Evolutionary conservation across 2,888 invertebrate species (phyloP), one percentile per base, ranked within the genome.

Genomic region (Hypolimnas misippus): DNA sequence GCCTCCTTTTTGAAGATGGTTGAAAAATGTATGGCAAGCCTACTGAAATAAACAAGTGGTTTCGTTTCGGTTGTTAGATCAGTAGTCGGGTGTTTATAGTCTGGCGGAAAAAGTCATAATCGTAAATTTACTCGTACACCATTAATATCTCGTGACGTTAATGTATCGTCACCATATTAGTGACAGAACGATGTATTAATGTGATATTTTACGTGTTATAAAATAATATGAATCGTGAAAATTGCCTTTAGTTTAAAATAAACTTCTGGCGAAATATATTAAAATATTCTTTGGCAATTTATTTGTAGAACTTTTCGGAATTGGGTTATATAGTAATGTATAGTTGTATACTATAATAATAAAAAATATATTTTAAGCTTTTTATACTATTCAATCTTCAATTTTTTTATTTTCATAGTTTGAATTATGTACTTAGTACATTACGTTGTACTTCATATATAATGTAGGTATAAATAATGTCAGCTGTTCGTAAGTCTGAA

Each of bases 121-220:
- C 78, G 79, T 81, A 77, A 83, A 81, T 79, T 77, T 72, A 71
- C 73, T 79, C 77, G 77, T 81, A 79, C 81, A 79, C 70, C 69
- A 78, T 79, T 82, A 82, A 84, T 83, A 71, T 77, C 71, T 73
- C 70, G 66, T 67, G 76, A 76, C 73, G 57, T 76, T 75, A 74
- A 76, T 76, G 73, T 52, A 52, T 35, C 52, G 52, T 17, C 49
- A 49, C 7, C 29, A 14, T 19, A 17, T 31, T 51, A 31, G 31
- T 29, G 29, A 16, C 3, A 33, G 17, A 21, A 21, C 16, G 46
- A 25, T 6, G 21, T n/a, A 46, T 21, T 25, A 46, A 44, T 19
- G 10, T 44, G 10, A 49, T 49, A 14, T 25, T 49, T 49, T 29
- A 29, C 21, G 14, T 25, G 6, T n/a, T 14, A 25, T 12, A 25